Conservation (phyloP, 2,797 vertebrate genomes). For the Smutsia gigantea region DNA sequence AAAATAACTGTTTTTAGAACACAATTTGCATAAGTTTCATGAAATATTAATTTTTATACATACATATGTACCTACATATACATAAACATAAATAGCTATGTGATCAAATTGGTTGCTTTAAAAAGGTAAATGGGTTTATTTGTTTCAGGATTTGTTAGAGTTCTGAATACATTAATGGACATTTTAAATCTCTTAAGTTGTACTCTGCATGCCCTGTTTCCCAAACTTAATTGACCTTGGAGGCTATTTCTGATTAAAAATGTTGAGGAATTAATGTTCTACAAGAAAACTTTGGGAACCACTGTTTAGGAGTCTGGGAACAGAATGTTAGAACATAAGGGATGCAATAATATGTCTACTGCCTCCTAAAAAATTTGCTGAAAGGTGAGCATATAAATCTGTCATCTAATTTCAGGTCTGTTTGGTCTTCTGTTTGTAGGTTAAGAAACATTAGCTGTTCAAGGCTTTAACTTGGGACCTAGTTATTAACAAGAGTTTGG, state of each 20-base stretch:
- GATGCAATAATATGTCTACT: background rate
- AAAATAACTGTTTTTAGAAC: background rate
- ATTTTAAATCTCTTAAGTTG: background rate
- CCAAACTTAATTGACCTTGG: conserved; percentile 1
- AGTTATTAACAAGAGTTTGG: background rate
- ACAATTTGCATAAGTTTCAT: background rate
- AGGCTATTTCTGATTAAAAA: conserved; percentile 15
- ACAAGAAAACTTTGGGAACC: background rate
- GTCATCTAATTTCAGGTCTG: background rate
- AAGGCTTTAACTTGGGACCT: background rate
- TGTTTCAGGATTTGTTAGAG: background rate
- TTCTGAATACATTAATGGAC: background rate
- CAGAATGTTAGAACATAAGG: background rate
- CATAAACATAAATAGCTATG: background rate
- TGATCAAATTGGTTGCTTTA: background rate
- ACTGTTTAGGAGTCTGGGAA: background rate
- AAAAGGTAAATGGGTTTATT: background rate
- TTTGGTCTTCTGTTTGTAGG: background rate
- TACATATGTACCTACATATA: background rate
- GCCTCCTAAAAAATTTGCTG: background rate
- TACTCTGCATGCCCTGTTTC: background rate
- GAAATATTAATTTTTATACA: background rate
- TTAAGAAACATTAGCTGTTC: background rate
- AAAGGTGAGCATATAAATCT: background rate
- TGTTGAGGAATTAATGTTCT: background rate